Conservation (phyloP, 2,797 vertebrate species). For the Acanthurus leucopareius region DNA sequence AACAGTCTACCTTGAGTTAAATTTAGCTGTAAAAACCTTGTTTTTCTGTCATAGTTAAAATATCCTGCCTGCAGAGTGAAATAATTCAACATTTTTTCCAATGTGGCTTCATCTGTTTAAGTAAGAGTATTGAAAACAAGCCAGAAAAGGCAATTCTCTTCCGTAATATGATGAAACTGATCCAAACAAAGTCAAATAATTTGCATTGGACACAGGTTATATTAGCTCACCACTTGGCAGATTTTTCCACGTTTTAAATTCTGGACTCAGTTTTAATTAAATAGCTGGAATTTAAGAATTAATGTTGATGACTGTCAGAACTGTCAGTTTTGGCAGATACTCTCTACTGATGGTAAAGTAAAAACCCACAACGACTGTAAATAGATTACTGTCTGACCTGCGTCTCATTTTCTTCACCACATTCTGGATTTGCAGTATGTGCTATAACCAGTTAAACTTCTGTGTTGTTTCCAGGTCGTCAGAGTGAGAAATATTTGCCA, state of each 20-base stretch:
- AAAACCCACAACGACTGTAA: constrained; percentile 37
- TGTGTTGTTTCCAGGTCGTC: constrained; percentile 34
- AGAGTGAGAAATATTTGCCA: constrained; percentile 28
- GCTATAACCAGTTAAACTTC: constrained; percentile 30
- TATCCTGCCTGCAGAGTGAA: constrained; percentile 13
- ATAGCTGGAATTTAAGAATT: constrained; percentile 37
- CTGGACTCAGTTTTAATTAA: constrained; percentile 30
- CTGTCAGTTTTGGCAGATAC: constrained; percentile 55
- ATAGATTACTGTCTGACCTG: constrained; percentile 47
- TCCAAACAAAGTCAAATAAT: constrained; percentile 39
- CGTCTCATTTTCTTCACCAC: constrained; percentile 47
- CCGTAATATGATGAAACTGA: constrained; percentile 26
- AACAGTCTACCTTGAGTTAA: not conserved
- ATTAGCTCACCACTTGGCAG: constrained; percentile 59
- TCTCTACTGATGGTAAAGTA: constrained; percentile 25
- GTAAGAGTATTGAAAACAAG: constrained; percentile 18
- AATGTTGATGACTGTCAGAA: constrained; percentile 30
- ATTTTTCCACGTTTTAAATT: constrained; percentile 21
- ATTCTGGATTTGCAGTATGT: constrained; percentile 27
- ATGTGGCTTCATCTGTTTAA: constrained; percentile 16
- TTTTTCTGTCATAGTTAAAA: constrained; percentile 26
- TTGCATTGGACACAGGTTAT: constrained; percentile 37
- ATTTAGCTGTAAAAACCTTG: constrained; percentile 24
- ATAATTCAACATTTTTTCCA: constrained; percentile 42
- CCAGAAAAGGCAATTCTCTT: constrained; percentile 22